Evolutionary conservation across 2,888 invertebrate genomes (phyloP), one percentile per base, ranked within the genome.

Genomic region (Limnephilus lunatus): DNA sequence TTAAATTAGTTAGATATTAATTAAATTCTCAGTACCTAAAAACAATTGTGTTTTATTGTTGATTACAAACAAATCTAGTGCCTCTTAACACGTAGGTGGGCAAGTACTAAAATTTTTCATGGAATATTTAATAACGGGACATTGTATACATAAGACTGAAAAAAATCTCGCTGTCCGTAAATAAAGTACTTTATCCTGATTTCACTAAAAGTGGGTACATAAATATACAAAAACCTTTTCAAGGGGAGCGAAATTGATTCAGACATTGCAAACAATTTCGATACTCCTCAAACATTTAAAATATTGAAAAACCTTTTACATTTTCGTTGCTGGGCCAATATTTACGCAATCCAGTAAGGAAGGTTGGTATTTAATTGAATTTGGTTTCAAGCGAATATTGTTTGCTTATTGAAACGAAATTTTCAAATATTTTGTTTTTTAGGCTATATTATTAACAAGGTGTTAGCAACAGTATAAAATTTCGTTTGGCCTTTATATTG

Each of bases 321-420:
- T 35, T 83, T 83, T 83, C 83, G 3, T 35, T 25, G 39, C 35
- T 83, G 35, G 39, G 35, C 44, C 86, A 86, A 86, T 86, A 86
- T 86, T 86, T 86, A 86, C 86, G 30, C 86, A 86, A 44, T 44
- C 48, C 30, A 86, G 86, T 86, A 86, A 86, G 30, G 25, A 68
- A 68, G 86, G 86, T 86, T 30, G 86, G 44, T 15, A 86, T 86
- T 86, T 86, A 86, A 86, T 86, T 86, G 86, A 86, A 86, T 86
- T 86, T 48, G 44, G 48, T 48, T 86, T 44, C 15, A 86, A 86
- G 44, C 39, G 86, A n/a, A 48, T 44, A 30, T 86, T 86, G 48
- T 86, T 86, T 86, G 86, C 86, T 86, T 86, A 86, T 86, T 86
- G 86, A 44, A 44, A 86, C 44, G n/a, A 86, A 86, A 86, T 86